phyloP scores from a whole-genome alignment of 2,113 vertebrate genomes.

The Myiopsitta monachus region DNA sequence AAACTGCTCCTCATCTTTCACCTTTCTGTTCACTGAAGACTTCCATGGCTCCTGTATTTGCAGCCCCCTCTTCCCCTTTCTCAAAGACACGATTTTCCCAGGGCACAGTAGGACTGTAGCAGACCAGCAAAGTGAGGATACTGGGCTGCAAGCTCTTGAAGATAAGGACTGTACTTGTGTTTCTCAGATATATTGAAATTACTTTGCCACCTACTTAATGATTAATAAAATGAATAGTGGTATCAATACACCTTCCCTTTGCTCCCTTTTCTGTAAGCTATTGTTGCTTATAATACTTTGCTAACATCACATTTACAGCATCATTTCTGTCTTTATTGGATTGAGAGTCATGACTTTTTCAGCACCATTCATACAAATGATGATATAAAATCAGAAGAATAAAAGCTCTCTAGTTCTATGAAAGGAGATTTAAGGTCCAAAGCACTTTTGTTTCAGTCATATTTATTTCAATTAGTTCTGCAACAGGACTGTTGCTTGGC shows the following conservation, averaged over 20 bases:
- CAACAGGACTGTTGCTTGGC: not conserved
- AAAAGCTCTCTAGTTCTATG: not conserved
- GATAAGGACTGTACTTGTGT: not conserved
- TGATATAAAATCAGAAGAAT: constrained; percentile 11
- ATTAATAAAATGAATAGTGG: not conserved
- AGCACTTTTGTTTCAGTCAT: not conserved
- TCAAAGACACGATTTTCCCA: not conserved
- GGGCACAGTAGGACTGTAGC: not conserved
- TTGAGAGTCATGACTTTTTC: constrained; percentile 8
- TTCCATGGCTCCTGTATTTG: not conserved
- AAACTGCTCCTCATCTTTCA: not conserved
- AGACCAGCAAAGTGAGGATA: not conserved
- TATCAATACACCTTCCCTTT: not conserved
- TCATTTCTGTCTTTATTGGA: constrained; percentile 2
- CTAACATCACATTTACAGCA: not conserved
- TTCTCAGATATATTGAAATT: not conserved
- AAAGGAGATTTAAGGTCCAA: not conserved
- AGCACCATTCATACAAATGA: not conserved
- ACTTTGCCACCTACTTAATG: not conserved
- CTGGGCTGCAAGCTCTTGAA: not conserved
- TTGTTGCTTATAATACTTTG: not conserved
- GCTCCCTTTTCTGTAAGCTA: not conserved
- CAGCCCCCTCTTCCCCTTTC: not conserved
- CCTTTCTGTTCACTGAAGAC: not conserved
- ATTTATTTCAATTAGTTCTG: not conserved